Evolutionary conservation across 2,888 invertebrate genomes (phyloP).

Genomic region (Drosophila percnosoma): DNA sequence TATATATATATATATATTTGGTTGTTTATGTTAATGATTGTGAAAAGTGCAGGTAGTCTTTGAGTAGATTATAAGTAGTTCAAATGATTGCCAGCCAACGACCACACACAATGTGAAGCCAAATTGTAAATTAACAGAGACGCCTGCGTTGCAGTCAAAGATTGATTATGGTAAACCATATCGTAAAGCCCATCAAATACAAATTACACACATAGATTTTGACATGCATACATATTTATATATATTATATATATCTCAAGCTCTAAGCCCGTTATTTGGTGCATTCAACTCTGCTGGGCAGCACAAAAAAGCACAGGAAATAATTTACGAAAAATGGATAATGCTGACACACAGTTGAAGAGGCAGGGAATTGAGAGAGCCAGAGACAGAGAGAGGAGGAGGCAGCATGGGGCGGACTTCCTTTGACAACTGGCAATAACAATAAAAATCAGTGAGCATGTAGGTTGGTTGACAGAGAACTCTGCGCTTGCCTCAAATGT

Average conservation of each 20-base stretch:
- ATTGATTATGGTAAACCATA: not conserved
- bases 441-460: constrained; percentile 77
- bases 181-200: not conserved
- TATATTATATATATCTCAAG: no score
- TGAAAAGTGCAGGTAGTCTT: constrained; percentile 60
- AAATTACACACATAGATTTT: not conserved
- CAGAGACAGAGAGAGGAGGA: not conserved
- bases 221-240: not conserved
- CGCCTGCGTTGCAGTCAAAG: not conserved
- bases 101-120: constrained; percentile 36
- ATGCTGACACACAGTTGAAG: not conserved
- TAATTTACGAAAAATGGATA: constrained; percentile 65
- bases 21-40: constrained; percentile 77
- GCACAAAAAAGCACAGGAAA: constrained; percentile 59
- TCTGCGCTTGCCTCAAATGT: constrained; percentile 44
- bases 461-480: constrained; percentile 58
- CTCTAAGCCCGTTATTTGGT: constrained; percentile 14
- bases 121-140: not conserved
- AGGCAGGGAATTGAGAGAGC: not conserved
- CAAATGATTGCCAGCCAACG: constrained; percentile 25
- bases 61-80: constrained; percentile 29
- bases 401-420: constrained; percentile 54
- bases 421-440: constrained; percentile 80
- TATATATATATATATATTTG: not conserved
- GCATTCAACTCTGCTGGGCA: constrained; percentile 52